Evolutionary conservation across 2,113 vertebrate genomes (phyloP).

Genomic region (Sebastes schlegelii): DNA sequence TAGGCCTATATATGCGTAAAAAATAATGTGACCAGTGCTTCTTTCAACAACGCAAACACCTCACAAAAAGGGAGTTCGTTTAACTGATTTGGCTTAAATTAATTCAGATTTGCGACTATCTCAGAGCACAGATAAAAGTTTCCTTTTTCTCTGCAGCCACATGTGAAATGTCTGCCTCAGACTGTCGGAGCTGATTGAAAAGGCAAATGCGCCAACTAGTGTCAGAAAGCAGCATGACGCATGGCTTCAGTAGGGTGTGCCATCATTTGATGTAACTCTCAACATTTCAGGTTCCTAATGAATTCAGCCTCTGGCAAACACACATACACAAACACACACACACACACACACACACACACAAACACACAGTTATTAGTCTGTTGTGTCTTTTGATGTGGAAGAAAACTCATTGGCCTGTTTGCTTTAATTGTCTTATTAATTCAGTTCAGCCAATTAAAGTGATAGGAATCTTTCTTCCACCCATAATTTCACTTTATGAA

Average conservation of each 20-base stretch:
- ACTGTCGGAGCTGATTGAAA: constrained; percentile 73
- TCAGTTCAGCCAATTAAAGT: constrained; percentile 41
- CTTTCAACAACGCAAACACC: not conserved
- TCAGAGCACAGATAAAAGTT: constrained; percentile 43
- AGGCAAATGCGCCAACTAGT: constrained; percentile 88
- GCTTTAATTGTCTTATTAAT: constrained; percentile 41
- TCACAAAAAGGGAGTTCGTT: not conserved
- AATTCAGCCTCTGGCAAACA: constrained; percentile 50
- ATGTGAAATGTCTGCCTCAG: constrained; percentile 63
- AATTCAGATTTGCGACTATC: constrained; percentile 29
- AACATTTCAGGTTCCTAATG: constrained; percentile 46
- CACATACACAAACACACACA: not conserved
- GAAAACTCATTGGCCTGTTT: constrained; percentile 18
- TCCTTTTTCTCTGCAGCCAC: constrained; percentile 22
- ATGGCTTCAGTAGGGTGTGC: constrained; percentile 65
- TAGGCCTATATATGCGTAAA: not conserved
- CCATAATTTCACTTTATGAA: constrained; percentile 57
- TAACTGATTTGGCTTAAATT: not conserved
- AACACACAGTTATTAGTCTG: constrained; percentile 6
- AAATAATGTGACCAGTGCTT: not conserved
- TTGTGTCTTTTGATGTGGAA: constrained; percentile 61
- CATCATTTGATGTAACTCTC: constrained; percentile 45
- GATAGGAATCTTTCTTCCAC: constrained; percentile 59
- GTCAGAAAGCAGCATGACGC: constrained; percentile 70
- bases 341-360: not conserved